These are phyloP conservation scores for Uria lomvia DNA, from an alignment of 2,113 vertebrate genomes.

Conservation along the genomic window DNA sequence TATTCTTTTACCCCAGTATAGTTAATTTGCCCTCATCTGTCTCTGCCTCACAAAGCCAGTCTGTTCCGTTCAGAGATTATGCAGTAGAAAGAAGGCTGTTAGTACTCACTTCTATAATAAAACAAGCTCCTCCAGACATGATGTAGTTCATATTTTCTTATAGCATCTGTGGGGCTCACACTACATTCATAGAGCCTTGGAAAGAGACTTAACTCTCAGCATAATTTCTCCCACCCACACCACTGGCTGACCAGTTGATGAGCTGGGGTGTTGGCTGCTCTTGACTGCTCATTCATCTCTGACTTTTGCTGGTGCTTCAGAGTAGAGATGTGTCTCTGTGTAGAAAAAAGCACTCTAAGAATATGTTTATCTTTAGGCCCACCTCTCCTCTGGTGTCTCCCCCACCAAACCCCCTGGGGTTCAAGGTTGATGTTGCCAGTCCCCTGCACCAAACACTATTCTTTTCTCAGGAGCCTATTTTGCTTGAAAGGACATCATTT, in stretches of 20 bases:
- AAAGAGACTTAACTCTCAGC: neutral
- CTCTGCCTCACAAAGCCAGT: neutral
- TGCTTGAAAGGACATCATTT: neutral
- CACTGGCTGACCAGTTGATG: neutral
- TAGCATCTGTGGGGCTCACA: neutral
- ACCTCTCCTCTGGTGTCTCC: neutral
- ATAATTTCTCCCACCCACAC: neutral
- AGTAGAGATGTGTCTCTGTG: neutral
- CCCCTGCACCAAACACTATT: neutral
- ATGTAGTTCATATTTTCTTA: neutral
- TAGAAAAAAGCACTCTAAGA: neutral
- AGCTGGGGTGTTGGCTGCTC: neutral
- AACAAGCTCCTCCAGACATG: neutral
- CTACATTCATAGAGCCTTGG: neutral
- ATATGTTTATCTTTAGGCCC: neutral
- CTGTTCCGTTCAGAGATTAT: neutral
- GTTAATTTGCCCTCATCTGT: neutral
- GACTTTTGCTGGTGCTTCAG: neutral
- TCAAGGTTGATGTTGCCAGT: neutral
- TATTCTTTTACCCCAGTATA: neutral
- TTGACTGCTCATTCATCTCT: neutral
- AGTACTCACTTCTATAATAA: neutral
- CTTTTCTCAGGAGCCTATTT: neutral
- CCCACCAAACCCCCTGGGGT: neutral
- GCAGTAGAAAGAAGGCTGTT: neutral